These are phyloP conservation scores for Hypsibius dujardini DNA, from an alignment of 1,140 invertebrate genomes.

Conservation along the genomic window DNA sequence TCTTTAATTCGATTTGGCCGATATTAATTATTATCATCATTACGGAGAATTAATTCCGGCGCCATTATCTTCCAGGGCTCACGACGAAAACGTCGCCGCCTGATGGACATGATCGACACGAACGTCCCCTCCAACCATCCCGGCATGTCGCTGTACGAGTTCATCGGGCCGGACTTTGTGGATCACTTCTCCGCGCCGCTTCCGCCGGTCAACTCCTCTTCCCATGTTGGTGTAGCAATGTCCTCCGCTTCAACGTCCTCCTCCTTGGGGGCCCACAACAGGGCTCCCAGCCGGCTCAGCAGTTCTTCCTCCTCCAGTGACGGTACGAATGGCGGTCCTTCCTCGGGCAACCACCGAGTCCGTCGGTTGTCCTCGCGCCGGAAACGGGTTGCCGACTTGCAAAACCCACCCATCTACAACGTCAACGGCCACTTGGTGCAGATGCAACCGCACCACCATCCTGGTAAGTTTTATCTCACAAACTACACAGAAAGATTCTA, in stretches of 20 bases:
- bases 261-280: not conserved
- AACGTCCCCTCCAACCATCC: not conserved
- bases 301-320: constrained; percentile 8
- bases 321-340: not conserved
- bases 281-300: constrained; percentile 11
- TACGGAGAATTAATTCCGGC: no score
- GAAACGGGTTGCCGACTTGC: not conserved
- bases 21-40: no score
- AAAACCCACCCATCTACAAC: no score
- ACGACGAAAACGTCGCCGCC: not conserved
- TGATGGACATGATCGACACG: constrained; percentile 9
- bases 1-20: no score
- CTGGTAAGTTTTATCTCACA: no score
- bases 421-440: no score
- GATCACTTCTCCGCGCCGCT: not conserved
- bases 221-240: not conserved
- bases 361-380: not conserved
- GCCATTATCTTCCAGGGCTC: not conserved
- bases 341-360: not conserved
- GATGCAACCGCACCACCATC: no score
- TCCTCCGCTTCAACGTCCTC: not conserved
- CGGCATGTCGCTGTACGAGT: not conserved
- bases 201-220: not conserved
- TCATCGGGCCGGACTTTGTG: no score
- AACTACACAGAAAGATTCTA: no score